These are phyloP conservation scores for Tragelaphus scriptus DNA, from an alignment of 2,113 vertebrate genomes.

Conservation along the genomic window DNA sequence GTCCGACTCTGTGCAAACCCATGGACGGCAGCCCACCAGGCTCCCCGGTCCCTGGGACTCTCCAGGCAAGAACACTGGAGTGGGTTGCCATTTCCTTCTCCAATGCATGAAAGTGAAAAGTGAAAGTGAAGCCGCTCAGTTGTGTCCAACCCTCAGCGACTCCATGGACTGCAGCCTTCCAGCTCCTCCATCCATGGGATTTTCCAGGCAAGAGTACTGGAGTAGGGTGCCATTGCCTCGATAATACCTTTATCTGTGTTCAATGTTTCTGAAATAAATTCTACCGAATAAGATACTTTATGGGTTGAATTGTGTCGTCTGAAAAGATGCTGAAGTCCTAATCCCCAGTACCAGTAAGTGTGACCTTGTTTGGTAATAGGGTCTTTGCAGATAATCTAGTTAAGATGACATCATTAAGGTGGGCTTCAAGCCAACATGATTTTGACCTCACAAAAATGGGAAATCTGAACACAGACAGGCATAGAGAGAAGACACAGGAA, in stretches of 20 bases:
- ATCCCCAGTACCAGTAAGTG: neutral
- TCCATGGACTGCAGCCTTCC: too few relatives aligned
- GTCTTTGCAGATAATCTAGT: neutral
- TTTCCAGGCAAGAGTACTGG: too few relatives aligned
- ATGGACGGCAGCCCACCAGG: too few relatives aligned
- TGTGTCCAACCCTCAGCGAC: too few relatives aligned
- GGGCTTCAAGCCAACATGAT: neutral
- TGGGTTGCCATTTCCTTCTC: too few relatives aligned
- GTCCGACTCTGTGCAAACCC: too few relatives aligned
- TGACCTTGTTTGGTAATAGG: neutral
- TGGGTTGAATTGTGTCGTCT: neutral
- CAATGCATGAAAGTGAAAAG: too few relatives aligned
- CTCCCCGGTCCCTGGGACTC: too few relatives aligned
- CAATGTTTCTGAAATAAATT: neutral
- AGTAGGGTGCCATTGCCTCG: too few relatives aligned
- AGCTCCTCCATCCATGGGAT: too few relatives aligned
- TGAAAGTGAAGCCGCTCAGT: too few relatives aligned
- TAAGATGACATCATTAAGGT: neutral
- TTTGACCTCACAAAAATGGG: neutral
- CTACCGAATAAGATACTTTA: neutral
- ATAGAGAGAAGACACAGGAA: neutral
- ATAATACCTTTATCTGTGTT: neutral
- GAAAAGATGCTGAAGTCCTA: neutral
- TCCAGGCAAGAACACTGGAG: too few relatives aligned
- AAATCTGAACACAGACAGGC: neutral